Evolutionary conservation across 2,113 vertebrate species (phyloP).

Genomic region (Thinocorus orbignyianus): DNA sequence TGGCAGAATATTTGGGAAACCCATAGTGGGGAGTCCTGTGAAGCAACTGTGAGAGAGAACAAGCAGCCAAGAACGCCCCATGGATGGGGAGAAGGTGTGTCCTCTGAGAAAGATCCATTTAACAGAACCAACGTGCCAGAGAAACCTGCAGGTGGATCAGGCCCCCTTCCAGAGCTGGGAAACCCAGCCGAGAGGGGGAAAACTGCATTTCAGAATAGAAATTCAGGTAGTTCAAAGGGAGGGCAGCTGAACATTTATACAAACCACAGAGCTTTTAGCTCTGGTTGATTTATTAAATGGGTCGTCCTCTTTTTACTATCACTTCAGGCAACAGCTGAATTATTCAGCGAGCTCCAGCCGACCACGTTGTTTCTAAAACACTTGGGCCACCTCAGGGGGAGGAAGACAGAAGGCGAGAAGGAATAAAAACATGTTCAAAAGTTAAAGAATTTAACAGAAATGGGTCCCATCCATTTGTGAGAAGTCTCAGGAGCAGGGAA

Average conservation of each 20-base stretch:
- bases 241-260: conserved; percentile 47
- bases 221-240: conserved; percentile 43
- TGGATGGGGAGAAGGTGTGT: accelerated
- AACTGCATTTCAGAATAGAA: background rate
- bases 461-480: background rate
- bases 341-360: conserved; percentile 60
- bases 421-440: conserved; percentile 43
- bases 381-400: conserved; percentile 29
- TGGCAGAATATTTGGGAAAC: accelerated
- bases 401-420: background rate
- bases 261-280: conserved; percentile 64
- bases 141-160: background rate
- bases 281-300: conserved; percentile 67
- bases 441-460: conserved; percentile 31
- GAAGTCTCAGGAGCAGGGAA: background rate
- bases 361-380: conserved; percentile 48
- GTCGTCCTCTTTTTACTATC: conserved; percentile 48
- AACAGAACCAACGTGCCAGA: background rate
- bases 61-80: background rate
- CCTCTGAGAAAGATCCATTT: background rate
- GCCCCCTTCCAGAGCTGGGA: background rate
- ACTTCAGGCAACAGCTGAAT: conserved; percentile 60
- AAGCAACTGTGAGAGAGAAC: background rate
- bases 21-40: background rate
- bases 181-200: background rate